Percentiles rank a stretch among this genome's conserved stretches.
Conservation (phyloP, 2,797 vertebrate species). For the Dicrostonyx torquatus region DNA sequence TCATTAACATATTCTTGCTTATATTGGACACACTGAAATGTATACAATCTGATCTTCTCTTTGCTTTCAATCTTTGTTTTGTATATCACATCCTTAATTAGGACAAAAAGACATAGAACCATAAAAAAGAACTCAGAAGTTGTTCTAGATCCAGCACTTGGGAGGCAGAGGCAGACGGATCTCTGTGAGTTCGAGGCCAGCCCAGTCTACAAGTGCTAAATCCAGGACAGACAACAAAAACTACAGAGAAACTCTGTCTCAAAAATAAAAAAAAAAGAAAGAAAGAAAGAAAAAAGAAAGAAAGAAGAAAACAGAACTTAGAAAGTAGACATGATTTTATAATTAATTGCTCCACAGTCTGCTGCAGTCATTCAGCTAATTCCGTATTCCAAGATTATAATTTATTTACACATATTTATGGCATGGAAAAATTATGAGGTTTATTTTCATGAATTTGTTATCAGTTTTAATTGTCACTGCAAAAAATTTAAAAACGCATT, state of each 20-base stretch:
- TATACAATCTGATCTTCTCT: neutral
- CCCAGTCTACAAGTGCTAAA: too few species aligned
- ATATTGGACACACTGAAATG: neutral
- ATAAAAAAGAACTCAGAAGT: neutral
- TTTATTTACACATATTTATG: constrained; percentile 8
- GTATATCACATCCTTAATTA: neutral
- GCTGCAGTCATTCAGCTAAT: neutral
- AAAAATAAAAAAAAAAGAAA: too few species aligned
- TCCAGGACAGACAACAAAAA: too few species aligned
- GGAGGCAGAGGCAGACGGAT: too few species aligned
- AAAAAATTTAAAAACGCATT: neutral
- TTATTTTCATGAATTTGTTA: constrained; percentile 34
- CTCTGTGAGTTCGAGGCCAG: too few species aligned
- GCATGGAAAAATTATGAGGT: neutral
- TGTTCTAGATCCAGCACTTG: neutral
- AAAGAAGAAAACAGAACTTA: neutral
- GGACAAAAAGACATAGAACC: neutral
- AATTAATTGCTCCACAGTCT: neutral
- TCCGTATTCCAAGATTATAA: neutral
- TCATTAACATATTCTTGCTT: neutral
- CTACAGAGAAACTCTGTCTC: too few species aligned
- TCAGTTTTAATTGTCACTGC: neutral
- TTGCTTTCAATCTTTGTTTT: neutral
- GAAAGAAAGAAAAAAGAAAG: fast-evolving
- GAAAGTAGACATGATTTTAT: neutral